Base-by-base conservation (phyloP, 2,113 vertebrate species). In the Capreolus pygargus region DNA sequence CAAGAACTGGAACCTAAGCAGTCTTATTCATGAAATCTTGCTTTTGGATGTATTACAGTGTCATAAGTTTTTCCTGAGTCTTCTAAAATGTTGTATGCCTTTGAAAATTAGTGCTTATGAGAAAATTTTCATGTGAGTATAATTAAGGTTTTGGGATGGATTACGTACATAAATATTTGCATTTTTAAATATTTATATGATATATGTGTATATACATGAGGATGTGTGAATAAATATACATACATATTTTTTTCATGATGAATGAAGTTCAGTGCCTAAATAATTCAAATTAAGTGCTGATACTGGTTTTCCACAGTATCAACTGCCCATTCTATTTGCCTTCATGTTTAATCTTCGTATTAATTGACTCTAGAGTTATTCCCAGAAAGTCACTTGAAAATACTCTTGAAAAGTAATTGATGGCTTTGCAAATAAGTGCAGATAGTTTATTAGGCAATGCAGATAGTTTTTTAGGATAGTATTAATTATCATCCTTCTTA, bases 381-480 rank as follows among this genome's bases (percentile, higher is more conserved):
- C n/a, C 76, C 47, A 89, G 55, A 79, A 82, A 92, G 50, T 82
- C 16, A 55, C 60, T 94, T 92, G 74, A 91, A 95, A 95, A 91
- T n/a, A 74, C 61, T 76, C 10, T 95, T 57, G 28, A 52, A 74
- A 57, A 89, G n/a, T 57, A 92, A 89, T 30, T 4, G 28, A 4
- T 47, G 36, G 16, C 50, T 76, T 89, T 81, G 27, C 6, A 60
- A 76, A 93, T 94, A 61, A 92, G 45, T 91, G 33, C 16, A 64
- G 43, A 58, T 67, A 92, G 39, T 87, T 79, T 83, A 90, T 74
- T 96, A 33, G 45, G 47, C 33, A 84, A 74, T 74, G 30, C 28
- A 81, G n/a, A 57, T 57, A 95, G 45, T 79, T 78, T 82, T 87
- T 79, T 95, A 23, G 33, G 45, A 21, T 60, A 39, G 67, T 70